phyloP scores from a whole-genome alignment of 2,888 invertebrate species.

The Rhagonycha lutea region DNA sequence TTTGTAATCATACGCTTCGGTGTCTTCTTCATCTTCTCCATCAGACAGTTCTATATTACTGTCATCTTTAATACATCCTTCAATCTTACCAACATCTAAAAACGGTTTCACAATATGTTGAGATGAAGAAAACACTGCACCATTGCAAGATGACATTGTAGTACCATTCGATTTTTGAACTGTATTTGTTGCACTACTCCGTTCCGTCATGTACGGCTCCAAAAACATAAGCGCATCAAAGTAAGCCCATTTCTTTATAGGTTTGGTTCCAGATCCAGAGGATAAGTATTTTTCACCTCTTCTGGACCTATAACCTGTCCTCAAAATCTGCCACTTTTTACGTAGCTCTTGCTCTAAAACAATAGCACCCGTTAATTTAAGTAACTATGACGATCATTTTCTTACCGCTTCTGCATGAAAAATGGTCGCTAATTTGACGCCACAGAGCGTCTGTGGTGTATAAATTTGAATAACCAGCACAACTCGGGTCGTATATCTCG shows the following conservation, averaged over 20 bases:
- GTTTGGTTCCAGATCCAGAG: background rate
- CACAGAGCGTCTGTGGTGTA: background rate
- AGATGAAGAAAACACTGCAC: background rate
- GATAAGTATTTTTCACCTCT: background rate
- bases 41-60: background rate
- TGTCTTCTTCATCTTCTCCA: background rate
- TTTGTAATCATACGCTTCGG: background rate
- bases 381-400: too few species aligned
- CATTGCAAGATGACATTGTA: background rate
- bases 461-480: background rate
- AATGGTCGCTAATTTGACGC: background rate
- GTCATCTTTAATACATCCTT: background rate
- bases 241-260: background rate
- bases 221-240: background rate
- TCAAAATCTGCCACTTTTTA: slow-evolving; percentile 3
- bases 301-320: background rate
- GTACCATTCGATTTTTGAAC: background rate
- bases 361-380: background rate
- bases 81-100: background rate
- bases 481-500: background rate
- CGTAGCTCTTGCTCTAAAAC: background rate
- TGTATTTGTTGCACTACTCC: background rate
- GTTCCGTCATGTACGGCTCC: background rate
- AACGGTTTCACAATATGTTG: background rate
- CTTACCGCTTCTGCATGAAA: background rate